Evolutionary conservation across 2,113 vertebrate genomes (phyloP).

Genomic region (Ctenodactylus gundi): DNA sequence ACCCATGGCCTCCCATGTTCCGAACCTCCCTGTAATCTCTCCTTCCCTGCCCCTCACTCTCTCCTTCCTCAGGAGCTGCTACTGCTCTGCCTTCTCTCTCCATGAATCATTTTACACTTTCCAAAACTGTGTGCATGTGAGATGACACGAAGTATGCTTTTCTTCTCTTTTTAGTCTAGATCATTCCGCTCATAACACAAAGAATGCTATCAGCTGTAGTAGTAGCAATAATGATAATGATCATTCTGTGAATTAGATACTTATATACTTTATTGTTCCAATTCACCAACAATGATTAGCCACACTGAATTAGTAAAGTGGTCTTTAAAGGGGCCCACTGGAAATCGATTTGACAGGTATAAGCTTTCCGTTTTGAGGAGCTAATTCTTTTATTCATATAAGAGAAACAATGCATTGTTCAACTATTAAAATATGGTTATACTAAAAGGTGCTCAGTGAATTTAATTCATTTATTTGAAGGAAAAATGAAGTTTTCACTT

Average conservation of each 20-base stretch:
- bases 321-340: neutral
- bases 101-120: neutral
- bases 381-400: neutral
- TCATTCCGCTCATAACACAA: neutral
- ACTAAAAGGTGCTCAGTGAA: neutral
- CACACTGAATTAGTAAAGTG: neutral
- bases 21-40: neutral
- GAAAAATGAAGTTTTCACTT: neutral
- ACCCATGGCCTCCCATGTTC: neutral
- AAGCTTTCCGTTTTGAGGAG: neutral
- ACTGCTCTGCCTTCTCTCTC: neutral
- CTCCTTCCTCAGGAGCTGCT: rapidly evolving
- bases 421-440: neutral
- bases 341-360: neutral
- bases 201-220: neutral
- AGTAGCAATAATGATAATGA: neutral
- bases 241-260: neutral
- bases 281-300: neutral
- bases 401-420: neutral
- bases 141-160: neutral
- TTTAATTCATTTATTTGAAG: neutral
- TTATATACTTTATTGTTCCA: neutral
- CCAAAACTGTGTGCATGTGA: neutral
- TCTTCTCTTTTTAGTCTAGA: neutral
- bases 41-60: rapidly evolving